Percentiles rank a stretch among this genome's conserved stretches.
Conservation (phyloP, 2,888 invertebrate genomes). For the Bombylius discolor region DNA sequence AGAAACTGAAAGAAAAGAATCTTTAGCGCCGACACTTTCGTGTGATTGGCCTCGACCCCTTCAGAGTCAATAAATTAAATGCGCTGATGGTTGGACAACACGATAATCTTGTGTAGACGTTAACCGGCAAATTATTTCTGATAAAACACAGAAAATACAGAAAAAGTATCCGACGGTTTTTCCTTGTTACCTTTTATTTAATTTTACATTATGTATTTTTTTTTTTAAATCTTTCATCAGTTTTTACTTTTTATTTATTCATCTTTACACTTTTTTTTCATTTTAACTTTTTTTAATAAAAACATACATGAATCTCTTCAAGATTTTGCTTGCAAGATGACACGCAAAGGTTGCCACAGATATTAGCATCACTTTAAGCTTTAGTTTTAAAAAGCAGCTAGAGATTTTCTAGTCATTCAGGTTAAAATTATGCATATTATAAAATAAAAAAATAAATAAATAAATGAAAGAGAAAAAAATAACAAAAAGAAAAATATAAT, state of each 20-base stretch:
- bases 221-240: no score
- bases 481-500: no score
- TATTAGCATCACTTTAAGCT: not conserved
- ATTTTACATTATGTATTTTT: not conserved
- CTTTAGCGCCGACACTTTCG: not conserved
- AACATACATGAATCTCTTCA: not conserved
- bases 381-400: not conserved
- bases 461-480: no score
- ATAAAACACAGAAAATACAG: conserved; percentile 13
- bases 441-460: no score
- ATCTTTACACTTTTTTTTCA: not conserved
- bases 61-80: conserved; percentile 13
- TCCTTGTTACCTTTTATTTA: not conserved
- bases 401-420: not conserved
- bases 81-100: conserved; percentile 15
- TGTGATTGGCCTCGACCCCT: not conserved
- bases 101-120: conserved; percentile 16
- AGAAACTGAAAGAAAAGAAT: no score
- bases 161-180: not conserved
- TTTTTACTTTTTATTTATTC: not conserved
- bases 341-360: not conserved
- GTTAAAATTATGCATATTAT: no score
- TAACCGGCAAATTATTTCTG: conserved; percentile 16
- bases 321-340: not conserved
- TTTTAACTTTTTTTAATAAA: no score